Percentiles rank a stretch among this genome's conserved stretches.
phyloP scores from a whole-genome alignment of 2,888 invertebrate species.

The Drosophila fulvimacula region DNA sequence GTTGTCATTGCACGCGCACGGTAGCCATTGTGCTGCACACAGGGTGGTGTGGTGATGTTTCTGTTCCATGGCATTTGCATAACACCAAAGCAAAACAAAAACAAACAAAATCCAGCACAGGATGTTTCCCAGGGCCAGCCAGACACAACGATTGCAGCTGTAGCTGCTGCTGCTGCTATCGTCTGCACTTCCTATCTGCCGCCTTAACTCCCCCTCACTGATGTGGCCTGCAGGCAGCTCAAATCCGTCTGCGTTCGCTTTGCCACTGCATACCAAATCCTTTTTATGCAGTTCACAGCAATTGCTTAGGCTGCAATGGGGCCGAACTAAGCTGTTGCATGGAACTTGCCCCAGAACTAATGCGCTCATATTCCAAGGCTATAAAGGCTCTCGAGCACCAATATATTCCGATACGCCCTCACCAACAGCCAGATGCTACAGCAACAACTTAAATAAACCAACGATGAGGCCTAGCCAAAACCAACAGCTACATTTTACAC shows the following conservation, averaged over 20 bases:
- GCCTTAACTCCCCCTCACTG: not conserved
- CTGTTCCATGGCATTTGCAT: slow-evolving; percentile 66
- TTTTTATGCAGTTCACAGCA: slow-evolving; percentile 71
- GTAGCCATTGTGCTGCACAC: slow-evolving; percentile 79
- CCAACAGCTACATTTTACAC: slow-evolving; percentile 1
- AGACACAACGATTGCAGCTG: slow-evolving; percentile 33
- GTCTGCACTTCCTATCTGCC: slow-evolving; percentile 48
- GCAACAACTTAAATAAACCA: slow-evolving; percentile 21
- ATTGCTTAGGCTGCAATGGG: slow-evolving; percentile 51
- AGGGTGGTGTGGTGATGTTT: slow-evolving; percentile 71
- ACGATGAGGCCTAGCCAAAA: slow-evolving; percentile 13
- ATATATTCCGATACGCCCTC: slow-evolving; percentile 69
- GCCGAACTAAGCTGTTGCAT: slow-evolving; percentile 45
- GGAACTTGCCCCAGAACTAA: slow-evolving; percentile 60
- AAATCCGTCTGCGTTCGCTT: slow-evolving; percentile 35
- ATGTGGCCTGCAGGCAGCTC: slow-evolving; percentile 23
- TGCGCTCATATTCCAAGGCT: slow-evolving; percentile 52
- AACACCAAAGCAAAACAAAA: slow-evolving; percentile 57
- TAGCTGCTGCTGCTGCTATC: slow-evolving; percentile 19
- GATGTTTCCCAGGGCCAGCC: slow-evolving; percentile 59
- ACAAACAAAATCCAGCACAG: slow-evolving; percentile 52
- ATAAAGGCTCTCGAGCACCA: slow-evolving; percentile 41
- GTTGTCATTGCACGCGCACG: slow-evolving; percentile 74
- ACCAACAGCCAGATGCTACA: slow-evolving; percentile 52
- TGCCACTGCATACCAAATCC: slow-evolving; percentile 78